phyloP scores from a whole-genome alignment of 2,113 vertebrate species.

The Carlito syrichta region DNA sequence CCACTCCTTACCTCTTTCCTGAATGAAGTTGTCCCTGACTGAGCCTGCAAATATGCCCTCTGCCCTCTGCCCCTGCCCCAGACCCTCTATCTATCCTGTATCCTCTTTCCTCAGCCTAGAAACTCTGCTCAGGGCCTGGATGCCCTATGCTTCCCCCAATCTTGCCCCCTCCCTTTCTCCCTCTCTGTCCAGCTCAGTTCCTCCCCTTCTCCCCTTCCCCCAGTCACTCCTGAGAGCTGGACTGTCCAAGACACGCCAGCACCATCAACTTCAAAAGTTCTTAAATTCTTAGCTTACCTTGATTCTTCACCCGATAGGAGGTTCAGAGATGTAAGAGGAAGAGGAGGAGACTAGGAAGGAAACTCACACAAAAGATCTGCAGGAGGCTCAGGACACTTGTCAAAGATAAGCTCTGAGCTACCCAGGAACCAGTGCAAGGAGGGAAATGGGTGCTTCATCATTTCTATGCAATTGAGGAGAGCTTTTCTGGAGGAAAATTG shows the following conservation, averaged over 20 bases:
- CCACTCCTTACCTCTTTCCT: no score
- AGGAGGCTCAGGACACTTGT: rapidly evolving
- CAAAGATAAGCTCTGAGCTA: not conserved
- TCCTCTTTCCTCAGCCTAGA: not conserved
- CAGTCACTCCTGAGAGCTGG: rapidly evolving
- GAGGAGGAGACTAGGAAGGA: not conserved
- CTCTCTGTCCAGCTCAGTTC: not conserved
- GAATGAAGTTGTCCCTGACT: not conserved
- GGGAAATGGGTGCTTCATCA: not conserved
- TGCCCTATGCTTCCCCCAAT: no score
- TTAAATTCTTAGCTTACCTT: not conserved
- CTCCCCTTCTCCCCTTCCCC: not conserved
- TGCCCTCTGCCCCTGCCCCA: not conserved
- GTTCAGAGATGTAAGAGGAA: not conserved
- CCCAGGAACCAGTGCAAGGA: not conserved
- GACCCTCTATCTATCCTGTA: rapidly evolving
- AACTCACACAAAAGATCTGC: not conserved
- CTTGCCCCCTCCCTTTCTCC: not conserved
- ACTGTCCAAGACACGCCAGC: not conserved
- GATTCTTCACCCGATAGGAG: rapidly evolving
- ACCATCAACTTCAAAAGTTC: not conserved
- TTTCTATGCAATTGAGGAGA: not conserved
- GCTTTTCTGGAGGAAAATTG: not conserved
- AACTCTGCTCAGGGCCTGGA: not conserved
- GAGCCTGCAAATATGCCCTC: not conserved